Conservation (phyloP, 2,888 invertebrate species). For the Xestoiulus laeticollis region DNA sequence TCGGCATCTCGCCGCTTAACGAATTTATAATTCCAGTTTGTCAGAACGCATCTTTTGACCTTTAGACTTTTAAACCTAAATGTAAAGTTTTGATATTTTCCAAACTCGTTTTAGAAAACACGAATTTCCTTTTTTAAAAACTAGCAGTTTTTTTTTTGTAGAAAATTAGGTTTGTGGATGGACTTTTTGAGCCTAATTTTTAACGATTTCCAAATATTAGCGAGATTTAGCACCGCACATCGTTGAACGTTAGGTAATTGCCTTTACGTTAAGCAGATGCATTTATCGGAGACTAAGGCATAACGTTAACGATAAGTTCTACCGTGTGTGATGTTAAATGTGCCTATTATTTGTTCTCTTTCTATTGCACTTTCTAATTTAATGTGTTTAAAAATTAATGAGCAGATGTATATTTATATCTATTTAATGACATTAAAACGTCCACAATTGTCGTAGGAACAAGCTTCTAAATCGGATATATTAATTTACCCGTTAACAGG, state of each 20-base stretch:
- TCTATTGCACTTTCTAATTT: background rate
- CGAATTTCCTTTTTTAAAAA: background rate
- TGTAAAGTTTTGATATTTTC: background rate
- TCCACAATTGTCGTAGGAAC: background rate
- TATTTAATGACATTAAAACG: constrained; percentile 41
- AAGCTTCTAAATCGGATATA: constrained; percentile 63
- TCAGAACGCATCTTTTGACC: background rate
- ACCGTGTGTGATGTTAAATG: too few species aligned
- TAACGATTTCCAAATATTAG: background rate
- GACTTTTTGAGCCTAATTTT: background rate
- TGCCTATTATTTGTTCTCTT: background rate
- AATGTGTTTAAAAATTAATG: background rate
- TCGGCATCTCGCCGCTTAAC: too few species aligned
- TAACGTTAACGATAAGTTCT: too few species aligned
- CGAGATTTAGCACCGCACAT: too few species aligned
- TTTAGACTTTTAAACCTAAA: background rate
- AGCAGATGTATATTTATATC: constrained; percentile 12
- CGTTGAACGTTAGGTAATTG: too few species aligned
- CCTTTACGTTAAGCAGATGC: too few species aligned
- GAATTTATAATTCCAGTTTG: too few species aligned
- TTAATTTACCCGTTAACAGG: constrained; percentile 65
- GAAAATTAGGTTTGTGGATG: background rate
- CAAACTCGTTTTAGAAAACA: background rate
- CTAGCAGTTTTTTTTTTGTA: background rate
- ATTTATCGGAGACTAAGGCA: too few species aligned